These are phyloP conservation scores for Pristionchus exspectatus DNA, from an alignment of 2,888 invertebrate species.

Conservation along the genomic window DNA sequence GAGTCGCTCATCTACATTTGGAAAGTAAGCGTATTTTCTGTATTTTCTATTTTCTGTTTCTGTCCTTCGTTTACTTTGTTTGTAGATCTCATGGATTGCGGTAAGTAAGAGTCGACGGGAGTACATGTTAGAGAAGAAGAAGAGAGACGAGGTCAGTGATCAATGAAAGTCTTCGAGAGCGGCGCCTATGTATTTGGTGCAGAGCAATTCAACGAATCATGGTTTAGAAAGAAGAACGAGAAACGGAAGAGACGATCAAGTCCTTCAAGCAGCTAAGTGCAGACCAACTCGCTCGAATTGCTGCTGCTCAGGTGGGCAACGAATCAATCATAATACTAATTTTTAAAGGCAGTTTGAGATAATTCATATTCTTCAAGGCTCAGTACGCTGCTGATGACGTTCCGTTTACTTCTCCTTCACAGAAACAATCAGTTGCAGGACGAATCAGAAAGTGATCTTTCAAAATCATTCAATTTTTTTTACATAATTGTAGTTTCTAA, in stretches of 20 bases:
- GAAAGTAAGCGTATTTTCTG: constrained; percentile 58
- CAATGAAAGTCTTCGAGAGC: not conserved
- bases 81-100: constrained; percentile 70
- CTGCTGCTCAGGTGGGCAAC: constrained; percentile 12
- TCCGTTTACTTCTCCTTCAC: not conserved
- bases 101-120: constrained; percentile 67
- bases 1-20: constrained; percentile 74
- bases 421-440: constrained; percentile 39
- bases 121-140: constrained; percentile 68
- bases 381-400: not conserved
- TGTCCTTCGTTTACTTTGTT: not conserved
- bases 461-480: not conserved
- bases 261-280: constrained; percentile 43
- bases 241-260: constrained; percentile 50
- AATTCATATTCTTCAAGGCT: not conserved
- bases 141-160: constrained; percentile 60
- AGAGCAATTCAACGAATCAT: not conserved
- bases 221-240: constrained; percentile 20
- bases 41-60: not conserved
- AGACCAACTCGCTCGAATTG: constrained; percentile 9
- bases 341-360: not conserved
- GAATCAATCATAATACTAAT: not conserved
- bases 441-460: constrained; percentile 25
- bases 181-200: not conserved
- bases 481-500: not conserved